These are phyloP conservation scores for Latheticus oryzae DNA, from an alignment of 2,888 invertebrate species.

Conservation along the genomic window DNA sequence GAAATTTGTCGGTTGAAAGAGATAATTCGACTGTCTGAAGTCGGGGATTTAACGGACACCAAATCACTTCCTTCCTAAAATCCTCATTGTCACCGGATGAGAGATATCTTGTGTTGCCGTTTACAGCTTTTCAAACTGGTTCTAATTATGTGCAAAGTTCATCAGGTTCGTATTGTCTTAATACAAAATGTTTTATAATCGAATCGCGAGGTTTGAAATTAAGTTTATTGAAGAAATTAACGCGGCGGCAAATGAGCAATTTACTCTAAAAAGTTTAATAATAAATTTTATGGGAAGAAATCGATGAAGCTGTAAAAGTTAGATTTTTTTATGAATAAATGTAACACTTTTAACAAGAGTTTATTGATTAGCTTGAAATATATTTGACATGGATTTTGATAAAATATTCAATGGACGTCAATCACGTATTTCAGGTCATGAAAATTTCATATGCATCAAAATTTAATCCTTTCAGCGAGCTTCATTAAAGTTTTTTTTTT, in stretches of 20 bases:
- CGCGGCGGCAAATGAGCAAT: conserved; percentile 12
- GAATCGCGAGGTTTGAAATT: too few relatives aligned
- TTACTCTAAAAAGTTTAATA: conserved; percentile 17
- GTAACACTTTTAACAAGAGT: background rate
- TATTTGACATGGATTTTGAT: conserved; percentile 7
- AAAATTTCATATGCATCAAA: too few relatives aligned
- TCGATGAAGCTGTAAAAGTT: conserved; percentile 18
- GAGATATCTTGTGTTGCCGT: too few relatives aligned
- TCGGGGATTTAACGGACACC: conserved; percentile 11
- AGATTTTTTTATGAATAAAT: conserved; percentile 7
- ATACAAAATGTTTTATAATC: too few relatives aligned
- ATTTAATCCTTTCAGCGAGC: conserved; percentile 6
- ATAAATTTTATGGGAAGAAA: conserved; percentile 8
- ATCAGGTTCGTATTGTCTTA: too few relatives aligned
- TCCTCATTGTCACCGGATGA: conserved; percentile 19
- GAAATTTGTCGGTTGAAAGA: conserved; percentile 23
- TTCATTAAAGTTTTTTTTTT: too few relatives aligned
- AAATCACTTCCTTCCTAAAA: conserved; percentile 24
- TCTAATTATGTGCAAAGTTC: too few relatives aligned
- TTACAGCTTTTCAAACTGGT: too few relatives aligned
- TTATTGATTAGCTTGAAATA: background rate
- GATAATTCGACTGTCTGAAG: conserved; percentile 29
- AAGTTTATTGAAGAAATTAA: conserved; percentile 25
- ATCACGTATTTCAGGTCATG: conserved; percentile 4
- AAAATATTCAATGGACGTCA: conserved; percentile 12